Percentiles rank a stretch among this genome's conserved stretches.
Evolutionary conservation across 1,140 invertebrate species (phyloP).

Genomic region (Macrocentrus cingulum): DNA sequence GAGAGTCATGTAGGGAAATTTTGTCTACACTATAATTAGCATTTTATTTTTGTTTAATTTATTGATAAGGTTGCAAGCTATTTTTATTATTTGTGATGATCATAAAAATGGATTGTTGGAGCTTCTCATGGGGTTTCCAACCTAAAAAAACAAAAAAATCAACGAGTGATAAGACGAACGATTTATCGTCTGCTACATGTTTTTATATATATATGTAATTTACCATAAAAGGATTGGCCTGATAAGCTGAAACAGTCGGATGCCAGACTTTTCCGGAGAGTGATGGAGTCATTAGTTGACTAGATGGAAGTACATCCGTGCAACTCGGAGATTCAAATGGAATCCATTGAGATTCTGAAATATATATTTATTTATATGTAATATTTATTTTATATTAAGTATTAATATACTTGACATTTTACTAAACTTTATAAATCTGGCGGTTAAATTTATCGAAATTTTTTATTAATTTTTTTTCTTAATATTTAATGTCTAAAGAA

Average conservation of each 20-base stretch:
- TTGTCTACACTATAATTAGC: conserved; percentile 39
- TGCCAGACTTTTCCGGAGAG: conserved; percentile 55
- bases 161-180: neutral
- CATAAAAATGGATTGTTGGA: conserved; percentile 59
- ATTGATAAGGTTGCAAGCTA: conserved; percentile 16
- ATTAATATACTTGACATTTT: too few relatives aligned
- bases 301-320: conserved; percentile 54
- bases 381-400: too few relatives aligned
- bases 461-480: too few relatives aligned
- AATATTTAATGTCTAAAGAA: too few relatives aligned
- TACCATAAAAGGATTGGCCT: conserved; percentile 57
- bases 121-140: conserved; percentile 54
- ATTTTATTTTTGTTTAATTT: conserved; percentile 4
- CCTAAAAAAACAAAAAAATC: conserved; percentile 40
- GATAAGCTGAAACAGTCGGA: conserved; percentile 52
- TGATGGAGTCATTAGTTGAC: conserved; percentile 53
- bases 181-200: conserved; percentile 7
- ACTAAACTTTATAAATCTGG: too few relatives aligned
- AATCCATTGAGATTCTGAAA: conserved; percentile 37
- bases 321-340: conserved; percentile 47
- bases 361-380: conserved; percentile 14
- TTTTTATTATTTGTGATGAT: conserved; percentile 48
- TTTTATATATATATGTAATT: conserved; percentile 32
- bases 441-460: too few relatives aligned
- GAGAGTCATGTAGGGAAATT: conserved; percentile 47